Base-by-base conservation (phyloP, 2,888 invertebrate species). In the Coelinius sp. region DNA sequence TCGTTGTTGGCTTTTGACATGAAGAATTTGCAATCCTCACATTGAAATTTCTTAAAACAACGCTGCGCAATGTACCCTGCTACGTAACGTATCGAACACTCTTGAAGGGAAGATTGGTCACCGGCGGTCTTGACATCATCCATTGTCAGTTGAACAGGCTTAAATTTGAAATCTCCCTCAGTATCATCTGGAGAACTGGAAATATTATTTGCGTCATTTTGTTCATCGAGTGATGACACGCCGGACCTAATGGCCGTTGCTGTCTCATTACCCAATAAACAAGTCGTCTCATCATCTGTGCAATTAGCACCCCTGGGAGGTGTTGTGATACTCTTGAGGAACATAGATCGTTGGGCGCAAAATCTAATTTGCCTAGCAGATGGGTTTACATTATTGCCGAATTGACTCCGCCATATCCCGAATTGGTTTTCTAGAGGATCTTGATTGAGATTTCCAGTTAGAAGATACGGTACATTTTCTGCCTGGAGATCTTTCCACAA, bases 401-500 rank as follows among this genome's bases (percentile, higher is more conserved):
- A 41, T 22, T 20, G 22, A 4, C 7, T n/a, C 12, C 64, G 38
- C 64, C 64, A 64, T 44, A 35, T 4, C 4, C 62, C 80, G 71
- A 79, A 77, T 14, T 76, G 68, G 68, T 78, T 82, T 73, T 82
- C 80, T 8, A 81, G 38, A 1, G 77, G 71, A 69, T 81, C 81
- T 69, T 77, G 79, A 71, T 78, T 77, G 2, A 78, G 59, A 17
- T 77, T 52, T 46, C 71, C 71, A 20, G 78, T 78, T 7, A 76
- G 65, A n/a, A 78, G 63, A 63, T 77, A 80, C 17, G 49, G 68
- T 3, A 63, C 63, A 0, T 73, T 73, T 20, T 73, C 68, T 8
- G 52, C 62, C 73, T 67, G 68, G 64, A 81, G 65, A 20, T 76
- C 70, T 7, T 76, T 41, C 75, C 77, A 81, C 14, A 80, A 52